phyloP scores from a whole-genome alignment of 2,888 invertebrate species.

The Drosophila flavopinicola region DNA sequence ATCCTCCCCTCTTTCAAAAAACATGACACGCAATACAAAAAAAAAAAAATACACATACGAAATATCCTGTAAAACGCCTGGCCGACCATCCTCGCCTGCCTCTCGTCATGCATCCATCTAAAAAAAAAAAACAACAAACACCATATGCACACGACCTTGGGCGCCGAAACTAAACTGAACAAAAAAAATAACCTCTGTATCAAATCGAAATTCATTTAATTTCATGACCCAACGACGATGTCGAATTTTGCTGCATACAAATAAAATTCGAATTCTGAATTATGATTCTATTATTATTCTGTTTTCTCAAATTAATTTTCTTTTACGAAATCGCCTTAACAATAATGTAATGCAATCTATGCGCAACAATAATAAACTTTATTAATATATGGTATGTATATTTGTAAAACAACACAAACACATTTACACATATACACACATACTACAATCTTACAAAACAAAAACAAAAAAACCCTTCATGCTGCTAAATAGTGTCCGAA shows the following conservation, averaged over 20 bases:
- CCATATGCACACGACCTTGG: conserved; percentile 40
- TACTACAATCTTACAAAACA: conserved; percentile 10
- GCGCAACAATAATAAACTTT: conserved; percentile 60
- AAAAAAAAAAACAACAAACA: conserved; percentile 16
- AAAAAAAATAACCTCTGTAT: conserved; percentile 7
- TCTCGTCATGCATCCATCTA: conserved; percentile 54
- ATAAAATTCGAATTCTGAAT: conserved; percentile 47
- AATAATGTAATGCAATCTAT: conserved; percentile 45
- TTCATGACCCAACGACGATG: conserved; percentile 13
- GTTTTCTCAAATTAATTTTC: conserved; percentile 58
- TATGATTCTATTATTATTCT: conserved; percentile 52
- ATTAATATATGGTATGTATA: conserved; percentile 77
- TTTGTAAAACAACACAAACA: conserved; percentile 71
- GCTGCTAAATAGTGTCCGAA: conserved; percentile 61
- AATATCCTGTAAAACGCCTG: conserved; percentile 49
- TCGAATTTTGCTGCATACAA: conserved; percentile 25
- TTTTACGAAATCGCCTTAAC: conserved; percentile 36
- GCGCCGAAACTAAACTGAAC: conserved; percentile 44
- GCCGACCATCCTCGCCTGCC: conserved; percentile 54
- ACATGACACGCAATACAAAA: conserved; percentile 29
- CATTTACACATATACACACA: conserved; percentile 23
- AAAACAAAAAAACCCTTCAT: conserved; percentile 8
- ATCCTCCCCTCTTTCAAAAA: conserved; percentile 31
- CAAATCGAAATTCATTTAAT: conserved; percentile 31
- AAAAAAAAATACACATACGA: conserved; percentile 24